Conservation (phyloP, 2,888 invertebrate species). For the Podabrus alpinus region DNA sequence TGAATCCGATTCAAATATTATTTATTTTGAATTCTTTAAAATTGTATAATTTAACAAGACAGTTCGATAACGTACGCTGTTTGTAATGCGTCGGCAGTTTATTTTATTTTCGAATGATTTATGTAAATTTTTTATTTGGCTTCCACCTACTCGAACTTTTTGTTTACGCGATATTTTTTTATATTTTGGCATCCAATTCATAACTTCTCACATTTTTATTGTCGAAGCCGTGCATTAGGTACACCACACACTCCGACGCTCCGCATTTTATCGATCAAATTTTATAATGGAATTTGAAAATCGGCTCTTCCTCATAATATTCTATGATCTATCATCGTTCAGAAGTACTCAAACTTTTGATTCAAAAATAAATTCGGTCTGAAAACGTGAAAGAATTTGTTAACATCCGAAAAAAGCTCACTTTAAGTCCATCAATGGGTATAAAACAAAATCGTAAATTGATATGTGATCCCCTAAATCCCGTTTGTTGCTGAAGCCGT, state of each 20-base stretch:
- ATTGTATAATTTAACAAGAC: too few species aligned
- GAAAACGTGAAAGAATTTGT: not conserved
- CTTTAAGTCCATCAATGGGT: constrained; percentile 7
- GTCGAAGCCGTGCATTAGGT: not conserved
- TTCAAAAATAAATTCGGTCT: not conserved
- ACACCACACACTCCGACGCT: not conserved
- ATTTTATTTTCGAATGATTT: not conserved
- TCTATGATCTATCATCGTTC: not conserved
- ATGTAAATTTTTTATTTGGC: not conserved
- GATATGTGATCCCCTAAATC: constrained; percentile 39
- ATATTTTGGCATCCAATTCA: not conserved
- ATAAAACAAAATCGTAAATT: constrained; percentile 30
- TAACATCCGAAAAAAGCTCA: not conserved
- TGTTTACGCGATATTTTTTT: not conserved
- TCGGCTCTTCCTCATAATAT: too few species aligned
- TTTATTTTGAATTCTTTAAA: not conserved
- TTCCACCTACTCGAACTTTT: not conserved
- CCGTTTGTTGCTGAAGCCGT: constrained; percentile 38
- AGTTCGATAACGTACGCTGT: not conserved
- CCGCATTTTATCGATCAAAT: not conserved
- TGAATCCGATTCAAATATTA: not conserved
- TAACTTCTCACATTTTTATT: not conserved
- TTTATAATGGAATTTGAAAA: too few species aligned
- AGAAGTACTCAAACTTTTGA: not conserved
- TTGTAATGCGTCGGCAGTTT: not conserved